Conservation (phyloP, 2,797 vertebrate species). For the Enteromius trimaculatus region DNA sequence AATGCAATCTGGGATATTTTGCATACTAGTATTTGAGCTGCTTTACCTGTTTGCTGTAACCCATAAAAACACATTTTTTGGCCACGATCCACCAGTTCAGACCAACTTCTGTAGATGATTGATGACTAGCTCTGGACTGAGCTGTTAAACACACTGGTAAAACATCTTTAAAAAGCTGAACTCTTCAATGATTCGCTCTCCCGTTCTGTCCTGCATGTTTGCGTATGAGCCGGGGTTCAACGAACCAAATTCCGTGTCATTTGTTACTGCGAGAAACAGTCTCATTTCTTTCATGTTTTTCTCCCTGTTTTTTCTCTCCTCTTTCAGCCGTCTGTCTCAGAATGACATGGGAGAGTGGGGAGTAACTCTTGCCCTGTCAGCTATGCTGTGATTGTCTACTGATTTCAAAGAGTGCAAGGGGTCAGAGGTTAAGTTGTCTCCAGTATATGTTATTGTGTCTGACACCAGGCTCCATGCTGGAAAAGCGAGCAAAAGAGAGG, state of each 20-base stretch:
- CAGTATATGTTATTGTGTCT: conserved; percentile 83
- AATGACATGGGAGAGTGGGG: conserved; percentile 61
- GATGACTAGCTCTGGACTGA: not conserved
- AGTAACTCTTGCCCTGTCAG: conserved; percentile 71
- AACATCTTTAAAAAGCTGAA: conserved; percentile 3
- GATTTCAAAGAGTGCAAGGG: conserved; percentile 82
- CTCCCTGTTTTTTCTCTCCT: conserved; percentile 45
- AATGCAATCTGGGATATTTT: not conserved
- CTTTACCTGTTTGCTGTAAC: not conserved
- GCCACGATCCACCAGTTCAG: not conserved
- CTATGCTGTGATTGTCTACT: conserved; percentile 81
- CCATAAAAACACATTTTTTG: not conserved
- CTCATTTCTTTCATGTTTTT: conserved; percentile 24
- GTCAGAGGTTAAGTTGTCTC: conserved; percentile 90
- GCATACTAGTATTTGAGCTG: not conserved
- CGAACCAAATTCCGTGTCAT: conserved; percentile 7
- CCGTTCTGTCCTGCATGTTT: conserved; percentile 4
- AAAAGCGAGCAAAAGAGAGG: conserved; percentile 60
- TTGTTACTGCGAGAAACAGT: conserved; percentile 21
- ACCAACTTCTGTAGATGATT: not conserved
- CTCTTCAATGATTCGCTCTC: not conserved
- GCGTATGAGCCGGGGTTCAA: conserved; percentile 6
- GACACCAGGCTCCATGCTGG: conserved; percentile 74
- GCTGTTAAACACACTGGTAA: not conserved
- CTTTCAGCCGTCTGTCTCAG: conserved; percentile 64